A percentile compares a stretch with the other conserved stretches of the same genome.
These are phyloP conservation scores for Lampropteryx suffumata DNA, from an alignment of 2,888 invertebrate species.

Conservation along the genomic window DNA sequence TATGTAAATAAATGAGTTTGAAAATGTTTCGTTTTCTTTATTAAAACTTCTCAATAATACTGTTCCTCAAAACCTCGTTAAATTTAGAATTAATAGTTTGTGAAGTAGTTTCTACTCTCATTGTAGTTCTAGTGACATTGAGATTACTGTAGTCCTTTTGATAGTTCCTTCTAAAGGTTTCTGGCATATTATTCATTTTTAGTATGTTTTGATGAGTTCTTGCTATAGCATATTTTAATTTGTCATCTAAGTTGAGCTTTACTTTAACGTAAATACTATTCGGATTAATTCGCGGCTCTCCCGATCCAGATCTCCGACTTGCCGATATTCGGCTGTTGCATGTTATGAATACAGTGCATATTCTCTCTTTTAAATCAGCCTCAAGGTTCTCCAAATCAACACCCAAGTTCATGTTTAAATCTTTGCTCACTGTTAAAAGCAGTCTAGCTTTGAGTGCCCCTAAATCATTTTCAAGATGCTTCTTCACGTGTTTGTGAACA, in stretches of 20 bases:
- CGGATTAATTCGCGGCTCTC: background rate
- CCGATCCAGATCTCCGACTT: background rate
- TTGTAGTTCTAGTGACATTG: slow-evolving; percentile 10
- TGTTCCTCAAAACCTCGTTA: slow-evolving; percentile 5
- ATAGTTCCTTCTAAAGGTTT: background rate
- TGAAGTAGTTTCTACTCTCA: background rate
- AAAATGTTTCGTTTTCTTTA: slow-evolving; percentile 16
- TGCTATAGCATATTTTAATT: slow-evolving; percentile 33
- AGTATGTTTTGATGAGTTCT: background rate
- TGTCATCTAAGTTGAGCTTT: slow-evolving; percentile 47
- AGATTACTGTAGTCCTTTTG: background rate
- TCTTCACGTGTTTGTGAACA: slow-evolving; percentile 36
- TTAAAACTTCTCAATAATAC: slow-evolving; percentile 3
- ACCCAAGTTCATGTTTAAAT: slow-evolving; percentile 51
- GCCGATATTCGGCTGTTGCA: slow-evolving; percentile 49
- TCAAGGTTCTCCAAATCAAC: slow-evolving; percentile 54
- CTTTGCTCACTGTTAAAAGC: slow-evolving; percentile 40
- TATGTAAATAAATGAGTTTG: slow-evolving; percentile 18
- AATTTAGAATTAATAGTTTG: background rate
- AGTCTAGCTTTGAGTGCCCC: slow-evolving; percentile 33
- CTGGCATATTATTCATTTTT: background rate
- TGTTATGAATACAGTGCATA: slow-evolving; percentile 52
- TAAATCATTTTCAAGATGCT: slow-evolving; percentile 36
- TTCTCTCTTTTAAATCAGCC: slow-evolving; percentile 35
- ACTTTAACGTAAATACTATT: slow-evolving; percentile 51